Conservation (phyloP, 2,113 vertebrate genomes). For the Dasyprocta punctata region DNA sequence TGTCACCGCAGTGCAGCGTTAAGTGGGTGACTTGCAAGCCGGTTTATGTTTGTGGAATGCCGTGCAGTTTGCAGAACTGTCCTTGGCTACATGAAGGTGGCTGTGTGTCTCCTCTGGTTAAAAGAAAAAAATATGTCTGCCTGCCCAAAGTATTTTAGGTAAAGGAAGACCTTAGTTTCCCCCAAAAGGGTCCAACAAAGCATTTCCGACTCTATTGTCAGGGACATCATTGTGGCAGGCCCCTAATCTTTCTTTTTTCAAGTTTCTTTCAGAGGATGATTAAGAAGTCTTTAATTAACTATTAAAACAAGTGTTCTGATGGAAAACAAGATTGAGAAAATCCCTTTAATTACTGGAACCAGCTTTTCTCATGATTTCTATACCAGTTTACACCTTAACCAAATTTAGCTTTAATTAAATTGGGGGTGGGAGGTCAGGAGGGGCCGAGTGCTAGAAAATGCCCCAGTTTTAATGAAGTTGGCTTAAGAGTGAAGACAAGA, state of each 20-base stretch:
- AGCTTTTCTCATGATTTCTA: conserved; percentile 82
- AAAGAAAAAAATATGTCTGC: conserved; percentile 24
- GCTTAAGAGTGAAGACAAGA: conserved; percentile 50
- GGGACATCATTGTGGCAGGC: conserved; percentile 51
- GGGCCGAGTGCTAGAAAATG: conserved; percentile 59
- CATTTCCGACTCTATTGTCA: conserved; percentile 69
- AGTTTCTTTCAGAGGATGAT: conserved; percentile 78
- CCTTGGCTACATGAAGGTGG: conserved; percentile 39
- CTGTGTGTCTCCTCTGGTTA: conserved; percentile 54
- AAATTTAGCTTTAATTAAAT: conserved; percentile 80
- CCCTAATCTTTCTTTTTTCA: conserved; percentile 74
- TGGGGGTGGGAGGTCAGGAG: not conserved
- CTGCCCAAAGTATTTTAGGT: conserved; percentile 49
- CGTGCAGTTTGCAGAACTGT: not conserved
- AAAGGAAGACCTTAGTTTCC: conserved; percentile 71
- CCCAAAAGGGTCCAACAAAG: conserved; percentile 62
- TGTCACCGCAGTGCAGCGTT: not conserved
- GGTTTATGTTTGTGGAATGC: not conserved
- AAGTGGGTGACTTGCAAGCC: not conserved
- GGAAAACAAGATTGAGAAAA: conserved; percentile 83
- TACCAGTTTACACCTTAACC: conserved; percentile 76
- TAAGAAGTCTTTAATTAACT: conserved; percentile 85
- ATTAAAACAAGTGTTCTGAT: conserved; percentile 79
- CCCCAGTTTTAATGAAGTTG: conserved; percentile 45
- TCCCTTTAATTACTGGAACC: conserved; percentile 86